phyloP scores from a whole-genome alignment of 1,140 invertebrate genomes.

The Drosophila pseudoananassae region DNA sequence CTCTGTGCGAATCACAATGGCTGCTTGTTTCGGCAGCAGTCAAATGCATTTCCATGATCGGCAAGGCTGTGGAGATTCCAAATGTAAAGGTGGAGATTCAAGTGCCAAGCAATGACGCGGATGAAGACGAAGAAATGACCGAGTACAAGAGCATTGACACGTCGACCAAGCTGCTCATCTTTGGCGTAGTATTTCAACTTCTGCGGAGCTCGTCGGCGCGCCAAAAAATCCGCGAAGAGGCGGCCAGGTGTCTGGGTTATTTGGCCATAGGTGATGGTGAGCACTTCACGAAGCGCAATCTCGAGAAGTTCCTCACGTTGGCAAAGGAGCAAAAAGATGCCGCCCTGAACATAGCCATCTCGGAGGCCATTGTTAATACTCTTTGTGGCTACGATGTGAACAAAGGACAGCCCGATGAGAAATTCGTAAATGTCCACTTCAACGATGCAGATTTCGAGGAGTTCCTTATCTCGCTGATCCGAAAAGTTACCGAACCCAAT shows the following conservation, averaged over 20 bases:
- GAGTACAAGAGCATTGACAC: constrained; percentile 65
- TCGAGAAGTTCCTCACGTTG: constrained; percentile 75
- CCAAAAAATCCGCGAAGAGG: constrained; percentile 78
- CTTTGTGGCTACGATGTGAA: constrained; percentile 85
- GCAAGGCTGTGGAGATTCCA: constrained; percentile 75
- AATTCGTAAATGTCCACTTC: constrained; percentile 84
- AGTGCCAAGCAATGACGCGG: constrained; percentile 45
- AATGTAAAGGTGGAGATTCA: constrained; percentile 76
- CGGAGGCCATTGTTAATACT: constrained; percentile 78
- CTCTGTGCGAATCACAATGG: constrained; percentile 75
- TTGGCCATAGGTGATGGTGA: constrained; percentile 82
- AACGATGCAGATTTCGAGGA: constrained; percentile 87
- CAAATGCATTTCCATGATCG: constrained; percentile 82
- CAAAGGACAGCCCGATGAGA: constrained; percentile 86
- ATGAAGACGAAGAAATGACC: constrained; percentile 70
- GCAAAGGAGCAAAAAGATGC: constrained; percentile 79
- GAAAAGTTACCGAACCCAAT: constrained; percentile 89
- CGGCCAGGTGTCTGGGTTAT: constrained; percentile 78
- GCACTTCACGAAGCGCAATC: constrained; percentile 74
- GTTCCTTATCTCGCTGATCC: constrained; percentile 89
- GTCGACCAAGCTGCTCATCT: constrained; percentile 72
- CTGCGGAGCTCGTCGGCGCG: constrained; percentile 68
- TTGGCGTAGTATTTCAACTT: constrained; percentile 70
- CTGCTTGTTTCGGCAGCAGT: constrained; percentile 78
- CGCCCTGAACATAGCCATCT: constrained; percentile 82